phyloP scores from a whole-genome alignment of 2,113 vertebrate genomes.

The Paedocypris sp. region DNA sequence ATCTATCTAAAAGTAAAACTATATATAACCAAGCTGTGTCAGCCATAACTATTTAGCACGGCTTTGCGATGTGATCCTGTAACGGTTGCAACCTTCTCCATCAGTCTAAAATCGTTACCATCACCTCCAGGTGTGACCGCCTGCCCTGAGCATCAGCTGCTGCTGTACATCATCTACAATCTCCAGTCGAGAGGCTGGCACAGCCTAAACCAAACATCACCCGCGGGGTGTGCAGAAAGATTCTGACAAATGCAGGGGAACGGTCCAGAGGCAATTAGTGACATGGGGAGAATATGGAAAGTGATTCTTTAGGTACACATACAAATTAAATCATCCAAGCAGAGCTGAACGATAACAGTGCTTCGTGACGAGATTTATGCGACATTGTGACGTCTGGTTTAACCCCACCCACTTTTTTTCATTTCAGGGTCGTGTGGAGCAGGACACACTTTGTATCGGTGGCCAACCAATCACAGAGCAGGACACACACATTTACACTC shows the following conservation, averaged over 20 bases:
- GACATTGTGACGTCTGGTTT: too few relatives aligned
- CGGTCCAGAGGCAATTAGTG: conserved; percentile 17
- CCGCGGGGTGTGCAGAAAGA: conserved; percentile 5
- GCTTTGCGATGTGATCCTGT: conserved; percentile 1
- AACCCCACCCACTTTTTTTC: too few relatives aligned
- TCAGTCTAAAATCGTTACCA: conserved; percentile 13
- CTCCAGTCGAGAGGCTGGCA: conserved; percentile 7
- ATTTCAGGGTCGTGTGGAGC: too few relatives aligned
- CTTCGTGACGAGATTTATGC: too few relatives aligned
- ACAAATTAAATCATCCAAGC: too few relatives aligned
- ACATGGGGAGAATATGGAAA: conserved; percentile 9
- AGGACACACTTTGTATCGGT: too few relatives aligned
- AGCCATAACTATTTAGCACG: conserved; percentile 7
- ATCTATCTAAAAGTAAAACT: too few relatives aligned
- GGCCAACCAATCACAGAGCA: too few relatives aligned
- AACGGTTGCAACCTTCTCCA: conserved; percentile 16
- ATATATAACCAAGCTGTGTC: conserved; percentile 8
- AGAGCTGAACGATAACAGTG: too few relatives aligned
- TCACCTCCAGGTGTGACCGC: conserved; percentile 20
- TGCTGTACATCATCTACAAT: conserved; percentile 16
- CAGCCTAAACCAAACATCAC: conserved; percentile 13
- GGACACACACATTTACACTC: too few relatives aligned
- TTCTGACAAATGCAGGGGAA: conserved; percentile 13
- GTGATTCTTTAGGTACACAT: not conserved
- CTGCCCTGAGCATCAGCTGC: conserved; percentile 10